These are phyloP conservation scores for Steinernema carpocapsae DNA, from an alignment of 2,888 invertebrate species.

Conservation along the genomic window DNA sequence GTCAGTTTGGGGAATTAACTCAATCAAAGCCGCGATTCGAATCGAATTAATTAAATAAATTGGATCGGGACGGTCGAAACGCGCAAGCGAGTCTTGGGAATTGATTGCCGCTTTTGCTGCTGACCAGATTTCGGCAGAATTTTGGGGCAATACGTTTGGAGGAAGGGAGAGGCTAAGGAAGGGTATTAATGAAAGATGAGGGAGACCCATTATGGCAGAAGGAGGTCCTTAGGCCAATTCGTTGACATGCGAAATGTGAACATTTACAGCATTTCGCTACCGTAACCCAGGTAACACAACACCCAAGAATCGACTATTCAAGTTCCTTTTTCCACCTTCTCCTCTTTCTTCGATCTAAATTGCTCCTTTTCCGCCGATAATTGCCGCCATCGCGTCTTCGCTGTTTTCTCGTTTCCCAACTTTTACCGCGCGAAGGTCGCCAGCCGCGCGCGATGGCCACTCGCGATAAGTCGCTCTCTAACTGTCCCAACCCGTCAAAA, in stretches of 20 bases:
- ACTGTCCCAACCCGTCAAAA: constrained; percentile 1
- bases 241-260: no score
- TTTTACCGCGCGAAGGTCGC: constrained; percentile 34
- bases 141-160: neutral
- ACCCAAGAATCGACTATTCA: constrained; percentile 1
- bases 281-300: no score
- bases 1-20: constrained; percentile 12
- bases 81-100: neutral
- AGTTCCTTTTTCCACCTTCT: neutral
- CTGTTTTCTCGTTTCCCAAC: constrained; percentile 27
- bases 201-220: neutral
- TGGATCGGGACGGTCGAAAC: constrained; percentile 4
- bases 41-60: constrained; percentile 35
- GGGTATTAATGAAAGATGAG: neutral
- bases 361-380: constrained; percentile 26
- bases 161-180: neutral
- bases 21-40: constrained; percentile 19
- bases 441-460: constrained; percentile 21
- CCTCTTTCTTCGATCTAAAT: neutral
- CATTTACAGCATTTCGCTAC: no score
- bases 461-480: constrained; percentile 27
- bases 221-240: no score
- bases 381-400: neutral
- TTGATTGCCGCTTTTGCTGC: constrained; percentile 24
- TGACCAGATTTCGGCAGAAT: constrained; percentile 11